Evolutionary conservation across 1,140 invertebrate genomes (phyloP).

Genomic region (Latrodectus geometricus): DNA sequence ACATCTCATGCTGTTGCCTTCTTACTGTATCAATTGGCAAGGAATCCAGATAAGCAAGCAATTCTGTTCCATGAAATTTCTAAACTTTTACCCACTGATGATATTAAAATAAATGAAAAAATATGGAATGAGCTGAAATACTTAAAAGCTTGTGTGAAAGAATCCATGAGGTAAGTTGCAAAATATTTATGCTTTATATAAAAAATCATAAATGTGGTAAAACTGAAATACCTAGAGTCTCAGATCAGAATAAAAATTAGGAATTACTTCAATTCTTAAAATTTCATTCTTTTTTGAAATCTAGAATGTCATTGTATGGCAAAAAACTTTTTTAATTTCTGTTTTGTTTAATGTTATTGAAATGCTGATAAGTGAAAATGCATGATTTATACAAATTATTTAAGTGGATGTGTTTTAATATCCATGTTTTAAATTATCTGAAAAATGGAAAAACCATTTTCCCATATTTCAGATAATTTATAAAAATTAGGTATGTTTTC

Average conservation of each 20-base stretch:
- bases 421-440: no score
- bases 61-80: conserved; percentile 68
- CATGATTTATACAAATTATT: no score
- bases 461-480: background rate
- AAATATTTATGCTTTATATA: conserved; percentile 36
- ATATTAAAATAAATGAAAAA: conserved; percentile 43
- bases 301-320: background rate
- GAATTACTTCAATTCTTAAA: conserved; percentile 40
- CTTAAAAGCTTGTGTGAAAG: conserved; percentile 66
- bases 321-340: background rate
- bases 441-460: background rate
- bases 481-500: background rate
- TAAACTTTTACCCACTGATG: conserved; percentile 42
- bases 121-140: conserved; percentile 54
- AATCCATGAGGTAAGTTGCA: conserved; percentile 63
- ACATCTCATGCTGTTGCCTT: conserved; percentile 69
- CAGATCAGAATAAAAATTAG: no score
- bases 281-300: background rate
- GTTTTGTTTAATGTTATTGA: background rate
- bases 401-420: no score
- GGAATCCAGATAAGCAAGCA: conserved; percentile 69
- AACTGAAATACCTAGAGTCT: no score
- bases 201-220: no score
- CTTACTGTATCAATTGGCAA: conserved; percentile 69
- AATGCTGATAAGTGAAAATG: background rate